These are phyloP conservation scores for Urocolius indicus DNA, from an alignment of 2,113 vertebrate genomes.

Conservation along the genomic window DNA sequence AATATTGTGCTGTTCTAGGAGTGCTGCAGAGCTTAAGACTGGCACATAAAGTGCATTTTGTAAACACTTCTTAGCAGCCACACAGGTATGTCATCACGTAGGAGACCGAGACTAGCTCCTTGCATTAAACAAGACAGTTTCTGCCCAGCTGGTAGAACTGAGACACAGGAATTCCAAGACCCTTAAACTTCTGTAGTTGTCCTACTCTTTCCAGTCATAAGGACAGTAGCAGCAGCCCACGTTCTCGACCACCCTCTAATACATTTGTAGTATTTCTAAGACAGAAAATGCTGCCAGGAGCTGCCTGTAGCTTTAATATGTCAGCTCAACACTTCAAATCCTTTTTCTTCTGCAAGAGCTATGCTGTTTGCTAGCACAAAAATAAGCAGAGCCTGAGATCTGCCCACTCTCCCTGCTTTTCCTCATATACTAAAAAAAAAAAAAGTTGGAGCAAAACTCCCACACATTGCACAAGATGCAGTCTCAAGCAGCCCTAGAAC, in stretches of 20 bases:
- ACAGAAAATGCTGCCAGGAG: neutral
- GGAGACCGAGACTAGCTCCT: neutral
- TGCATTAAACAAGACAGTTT: neutral
- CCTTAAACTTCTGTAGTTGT: neutral
- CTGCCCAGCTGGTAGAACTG: neutral
- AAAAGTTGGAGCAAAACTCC: constrained; percentile 44
- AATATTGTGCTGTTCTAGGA: neutral
- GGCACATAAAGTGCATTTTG: accelerated
- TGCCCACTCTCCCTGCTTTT: constrained; percentile 44
- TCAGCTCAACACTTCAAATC: neutral
- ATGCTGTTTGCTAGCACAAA: constrained; percentile 20
- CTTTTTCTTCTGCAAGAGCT: neutral
- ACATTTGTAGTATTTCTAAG: neutral
- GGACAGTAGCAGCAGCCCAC: neutral
- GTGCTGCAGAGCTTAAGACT: neutral
- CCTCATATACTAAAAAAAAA: constrained; percentile 32
- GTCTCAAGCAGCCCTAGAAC: neutral
- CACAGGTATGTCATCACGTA: neutral
- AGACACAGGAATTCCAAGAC: neutral
- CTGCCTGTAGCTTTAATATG: neutral
- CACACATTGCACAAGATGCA: constrained; percentile 30
- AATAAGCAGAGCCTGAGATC: constrained; percentile 30
- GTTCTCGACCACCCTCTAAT: neutral
- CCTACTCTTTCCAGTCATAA: neutral
- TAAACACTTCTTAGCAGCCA: neutral